Evolutionary conservation across 2,888 invertebrate genomes (phyloP), one percentile per base, ranked within the genome.

Genomic region (Troglohyphantes excavatus): DNA sequence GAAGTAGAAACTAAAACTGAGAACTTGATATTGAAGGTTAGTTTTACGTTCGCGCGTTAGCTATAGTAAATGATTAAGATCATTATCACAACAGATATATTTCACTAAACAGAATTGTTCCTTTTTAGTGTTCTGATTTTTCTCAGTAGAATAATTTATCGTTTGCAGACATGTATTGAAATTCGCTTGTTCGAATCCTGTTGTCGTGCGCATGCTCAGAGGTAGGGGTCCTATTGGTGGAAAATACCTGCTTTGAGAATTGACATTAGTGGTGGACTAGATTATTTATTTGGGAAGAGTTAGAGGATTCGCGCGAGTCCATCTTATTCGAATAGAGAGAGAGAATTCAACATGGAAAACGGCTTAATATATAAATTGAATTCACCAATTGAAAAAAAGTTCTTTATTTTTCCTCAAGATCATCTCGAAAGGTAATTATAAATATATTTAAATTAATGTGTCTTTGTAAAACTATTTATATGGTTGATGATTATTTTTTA

Each of bases 11-110:
- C 46, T 68, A 26, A 72, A 70, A 5, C 46, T n/a, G n/a, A 27
- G 26, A 72, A 72, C 46, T n/a, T 5, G 26, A n/a, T 27, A 72
- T 53, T 72, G 21, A 72, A 72, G 72, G 72, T 27, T 26, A 72
- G 26, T 26, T 29, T 72, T 23, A 43, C 46, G 17, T 6, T 72
- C 39, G 23, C 39, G 17, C 46, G 39, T 46, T 46, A 23, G 17
- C 53, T 53, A n/a, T n/a, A 53, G 53, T 46, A 53, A 53, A 53
- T 53, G n/a, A 72, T 17, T 23, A 13, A 26, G 7, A 72, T 72
- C 53, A 53, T 72, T 46, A 46, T 27, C 46, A n/a, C 1, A 53
- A 53, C 33, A 17, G 13, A 53, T 53, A 53, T 53, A n/a, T 53
- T 53, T n/a, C n/a, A 53, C 53, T 53, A 13, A 13, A 53, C 33